phyloP scores from a whole-genome alignment of 2,888 invertebrate genomes.

The Glaucopsyche alexis region DNA sequence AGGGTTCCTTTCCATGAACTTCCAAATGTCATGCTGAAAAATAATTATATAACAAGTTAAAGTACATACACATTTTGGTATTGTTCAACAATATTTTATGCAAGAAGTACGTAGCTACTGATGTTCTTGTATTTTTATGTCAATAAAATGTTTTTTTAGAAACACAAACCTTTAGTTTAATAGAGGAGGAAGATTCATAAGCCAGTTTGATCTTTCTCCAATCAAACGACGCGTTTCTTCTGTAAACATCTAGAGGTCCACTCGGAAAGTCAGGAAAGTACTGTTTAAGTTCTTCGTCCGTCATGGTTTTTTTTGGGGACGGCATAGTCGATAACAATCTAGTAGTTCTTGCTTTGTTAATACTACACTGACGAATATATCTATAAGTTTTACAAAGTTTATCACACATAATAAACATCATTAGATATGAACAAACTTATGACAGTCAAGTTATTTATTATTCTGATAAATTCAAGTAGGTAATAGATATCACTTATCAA shows the following conservation, averaged over 20 bases:
- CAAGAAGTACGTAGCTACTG: too few species aligned
- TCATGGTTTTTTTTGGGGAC: constrained; percentile 41
- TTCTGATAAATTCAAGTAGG: too few species aligned
- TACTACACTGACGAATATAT: neutral
- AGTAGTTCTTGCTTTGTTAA: neutral
- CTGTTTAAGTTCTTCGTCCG: constrained; percentile 57
- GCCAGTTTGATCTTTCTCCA: constrained; percentile 81
- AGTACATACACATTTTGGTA: too few species aligned
- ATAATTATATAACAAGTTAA: neutral
- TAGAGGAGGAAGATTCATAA: constrained; percentile 58
- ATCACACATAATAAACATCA: neutral
- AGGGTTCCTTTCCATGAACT: constrained; percentile 86
- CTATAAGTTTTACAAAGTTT: constrained; percentile 13
- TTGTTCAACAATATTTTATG: neutral
- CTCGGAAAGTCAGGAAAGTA: constrained; percentile 80
- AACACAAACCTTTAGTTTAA: constrained; percentile 62
- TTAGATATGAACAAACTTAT: neutral
- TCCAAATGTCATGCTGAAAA: constrained; percentile 69
- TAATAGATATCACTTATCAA: too few species aligned
- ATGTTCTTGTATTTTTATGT: too few species aligned
- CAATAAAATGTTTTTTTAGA: neutral
- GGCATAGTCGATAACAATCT: constrained; percentile 32
- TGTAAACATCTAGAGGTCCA: constrained; percentile 83
- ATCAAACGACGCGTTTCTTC: constrained; percentile 83
- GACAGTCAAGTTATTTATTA: too few species aligned